phyloP scores from a whole-genome alignment of 1,140 invertebrate genomes.

The Manduca sexta region DNA sequence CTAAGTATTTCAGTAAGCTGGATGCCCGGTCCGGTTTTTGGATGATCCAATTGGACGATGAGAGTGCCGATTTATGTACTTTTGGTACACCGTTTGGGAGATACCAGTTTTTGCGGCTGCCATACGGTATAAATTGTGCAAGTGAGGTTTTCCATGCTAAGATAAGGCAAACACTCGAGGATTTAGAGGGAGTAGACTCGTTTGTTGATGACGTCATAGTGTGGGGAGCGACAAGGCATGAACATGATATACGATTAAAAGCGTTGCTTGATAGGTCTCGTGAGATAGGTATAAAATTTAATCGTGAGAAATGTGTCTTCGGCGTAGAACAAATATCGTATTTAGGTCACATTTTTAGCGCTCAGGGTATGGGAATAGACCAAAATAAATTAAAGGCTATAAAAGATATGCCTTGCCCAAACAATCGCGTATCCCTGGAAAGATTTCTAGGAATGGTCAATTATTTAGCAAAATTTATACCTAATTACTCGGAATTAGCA shows the following conservation, averaged over 20 bases:
- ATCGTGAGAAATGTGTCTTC: neutral
- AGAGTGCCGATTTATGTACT: slow-evolving; percentile 2
- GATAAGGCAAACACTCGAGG: slow-evolving; percentile 3
- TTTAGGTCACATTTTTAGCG: neutral
- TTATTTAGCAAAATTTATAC: slow-evolving; percentile 28
- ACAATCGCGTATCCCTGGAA: slow-evolving; percentile 45
- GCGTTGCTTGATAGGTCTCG: neutral
- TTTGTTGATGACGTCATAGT: slow-evolving; percentile 8
- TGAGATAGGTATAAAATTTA: slow-evolving; percentile 6
- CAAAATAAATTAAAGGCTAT: slow-evolving; percentile 3
- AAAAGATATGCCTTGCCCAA: slow-evolving; percentile 16
- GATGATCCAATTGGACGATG: slow-evolving; percentile 11
- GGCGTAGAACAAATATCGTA: slow-evolving; percentile 2
- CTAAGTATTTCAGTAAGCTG: slow-evolving; percentile 11
- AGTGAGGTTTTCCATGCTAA: slow-evolving; percentile 29
- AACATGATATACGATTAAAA: slow-evolving; percentile 1
- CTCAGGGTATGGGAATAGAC: neutral
- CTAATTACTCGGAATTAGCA: slow-evolving; percentile 1
- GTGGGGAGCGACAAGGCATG: neutral
- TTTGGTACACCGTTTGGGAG: slow-evolving; percentile 8
- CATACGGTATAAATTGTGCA: slow-evolving; percentile 26
- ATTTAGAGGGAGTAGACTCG: slow-evolving; percentile 1
- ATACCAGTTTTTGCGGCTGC: slow-evolving; percentile 16
- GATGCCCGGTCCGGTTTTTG: slow-evolving; percentile 22
- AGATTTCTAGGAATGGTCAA: slow-evolving; percentile 57